Percentiles rank a stretch among this genome's conserved stretches.
Evolutionary conservation across 2,888 invertebrate genomes (phyloP).

Genomic region (Aproaerema taeniolella): DNA sequence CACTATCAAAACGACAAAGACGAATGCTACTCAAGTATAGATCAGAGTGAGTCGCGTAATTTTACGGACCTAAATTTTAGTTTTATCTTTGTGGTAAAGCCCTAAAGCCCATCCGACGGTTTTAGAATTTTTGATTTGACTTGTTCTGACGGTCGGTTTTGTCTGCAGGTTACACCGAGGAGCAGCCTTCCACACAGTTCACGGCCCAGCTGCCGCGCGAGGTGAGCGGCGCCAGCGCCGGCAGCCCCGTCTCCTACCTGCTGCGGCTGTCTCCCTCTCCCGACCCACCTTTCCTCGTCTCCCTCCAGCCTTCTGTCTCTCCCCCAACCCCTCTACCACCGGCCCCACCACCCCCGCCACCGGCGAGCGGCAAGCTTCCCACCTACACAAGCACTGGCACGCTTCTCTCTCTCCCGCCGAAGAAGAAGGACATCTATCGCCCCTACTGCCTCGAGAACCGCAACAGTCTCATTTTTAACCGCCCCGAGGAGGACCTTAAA

Average conservation of each 20-base stretch:
- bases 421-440: slow-evolving; percentile 93
- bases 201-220: slow-evolving; percentile 85
- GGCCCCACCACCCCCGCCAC: slow-evolving; percentile 71
- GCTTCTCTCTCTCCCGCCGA: slow-evolving; percentile 89
- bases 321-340: slow-evolving; percentile 69
- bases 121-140: too few species aligned
- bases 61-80: too few species aligned
- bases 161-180: slow-evolving; percentile 85
- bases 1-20: too few species aligned
- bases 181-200: slow-evolving; percentile 86
- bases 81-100: too few species aligned
- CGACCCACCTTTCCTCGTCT: slow-evolving; percentile 60
- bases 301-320: slow-evolving; percentile 70
- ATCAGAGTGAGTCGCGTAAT: too few species aligned
- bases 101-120: too few species aligned
- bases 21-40: too few species aligned
- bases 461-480: too few species aligned
- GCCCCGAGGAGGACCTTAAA: slow-evolving; percentile 89
- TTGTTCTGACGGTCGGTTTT: too few species aligned
- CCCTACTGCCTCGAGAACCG: slow-evolving; percentile 89
- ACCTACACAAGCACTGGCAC: slow-evolving; percentile 91
- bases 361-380: slow-evolving; percentile 82
- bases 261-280: slow-evolving; percentile 63
- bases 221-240: slow-evolving; percentile 74
- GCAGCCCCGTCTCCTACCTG: slow-evolving; percentile 68